Percentiles rank a stretch among this genome's conserved stretches.
These are phyloP conservation scores for Hemicentrotus pulcherrimus DNA, from an alignment of 35 echinoderm and acorn worm species.

Conservation along the genomic window DNA sequence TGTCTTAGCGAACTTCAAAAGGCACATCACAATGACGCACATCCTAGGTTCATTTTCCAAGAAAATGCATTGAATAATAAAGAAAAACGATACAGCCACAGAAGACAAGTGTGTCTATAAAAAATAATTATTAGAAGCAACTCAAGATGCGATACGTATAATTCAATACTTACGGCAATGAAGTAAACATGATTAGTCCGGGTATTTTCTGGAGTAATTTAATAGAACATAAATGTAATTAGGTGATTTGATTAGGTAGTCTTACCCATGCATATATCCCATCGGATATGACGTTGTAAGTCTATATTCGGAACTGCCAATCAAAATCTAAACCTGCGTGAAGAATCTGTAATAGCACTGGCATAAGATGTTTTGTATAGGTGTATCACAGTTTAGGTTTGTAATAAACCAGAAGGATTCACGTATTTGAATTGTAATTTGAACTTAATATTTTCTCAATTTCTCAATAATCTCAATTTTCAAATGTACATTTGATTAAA, in stretches of 20 bases:
- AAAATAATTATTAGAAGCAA: neutral
- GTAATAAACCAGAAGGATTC: too few species aligned
- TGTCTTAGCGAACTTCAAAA: neutral
- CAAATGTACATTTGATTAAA: too few species aligned
- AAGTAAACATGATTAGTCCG: slow-evolving; percentile 1
- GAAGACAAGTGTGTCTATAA: neutral
- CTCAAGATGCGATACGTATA: neutral
- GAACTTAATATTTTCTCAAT: too few species aligned
- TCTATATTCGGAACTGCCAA: neutral
- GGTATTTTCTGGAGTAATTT: neutral
- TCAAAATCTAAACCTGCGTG: neutral
- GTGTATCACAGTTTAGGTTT: too few species aligned
- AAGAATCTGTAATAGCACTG: neutral
- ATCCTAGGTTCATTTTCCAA: neutral
- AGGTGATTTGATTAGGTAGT: neutral
- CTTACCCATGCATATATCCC: neutral
- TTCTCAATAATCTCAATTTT: too few species aligned
- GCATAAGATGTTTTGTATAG: too few species aligned
- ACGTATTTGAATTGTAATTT: too few species aligned
- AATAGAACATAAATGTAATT: slow-evolving; percentile 20
- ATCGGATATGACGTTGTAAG: neutral
- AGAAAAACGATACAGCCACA: neutral
- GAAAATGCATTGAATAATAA: neutral
- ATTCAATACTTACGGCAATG: slow-evolving; percentile 13
- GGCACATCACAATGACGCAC: neutral